phyloP scores from a whole-genome alignment of 2,888 invertebrate species.

The Arrhopalites spinosus region DNA sequence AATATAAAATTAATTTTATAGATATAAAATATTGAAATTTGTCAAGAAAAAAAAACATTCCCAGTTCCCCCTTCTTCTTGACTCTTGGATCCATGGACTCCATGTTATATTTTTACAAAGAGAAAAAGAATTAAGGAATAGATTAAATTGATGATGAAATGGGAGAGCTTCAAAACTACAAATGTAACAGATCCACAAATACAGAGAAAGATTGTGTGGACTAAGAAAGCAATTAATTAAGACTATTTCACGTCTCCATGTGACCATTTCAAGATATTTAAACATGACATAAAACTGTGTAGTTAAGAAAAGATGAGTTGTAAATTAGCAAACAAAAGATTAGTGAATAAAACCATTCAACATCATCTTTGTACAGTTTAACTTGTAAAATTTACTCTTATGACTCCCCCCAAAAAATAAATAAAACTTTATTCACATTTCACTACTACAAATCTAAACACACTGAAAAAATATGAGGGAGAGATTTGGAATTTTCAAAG shows the following conservation, averaged over 20 bases:
- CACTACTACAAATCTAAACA: too few relatives aligned
- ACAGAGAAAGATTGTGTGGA: not conserved
- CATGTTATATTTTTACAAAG: too few relatives aligned
- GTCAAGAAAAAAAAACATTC: not conserved
- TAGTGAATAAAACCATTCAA: not conserved
- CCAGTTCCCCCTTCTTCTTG: not conserved
- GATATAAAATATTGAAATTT: too few relatives aligned
- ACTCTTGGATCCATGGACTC: not conserved
- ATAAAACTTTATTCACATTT: too few relatives aligned
- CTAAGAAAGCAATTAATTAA: constrained; percentile 10
- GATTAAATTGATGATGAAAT: not conserved
- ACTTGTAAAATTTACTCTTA: not conserved
- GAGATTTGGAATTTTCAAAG: not conserved
- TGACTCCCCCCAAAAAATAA: too few relatives aligned
- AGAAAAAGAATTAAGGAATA: not conserved
- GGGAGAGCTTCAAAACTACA: not conserved
- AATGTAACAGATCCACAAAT: not conserved
- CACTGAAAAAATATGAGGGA: too few relatives aligned
- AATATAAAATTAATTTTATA: too few relatives aligned
- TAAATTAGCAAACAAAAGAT: constrained; percentile 29
- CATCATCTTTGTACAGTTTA: not conserved
- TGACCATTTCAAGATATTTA: not conserved
- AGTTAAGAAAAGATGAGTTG: not conserved
- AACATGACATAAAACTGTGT: not conserved
- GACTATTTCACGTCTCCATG: not conserved